A percentile compares a stretch with the other conserved stretches of the same genome.
Evolutionary conservation across 2,113 vertebrate species (phyloP).

Genomic region (Zosterops pallidus): DNA sequence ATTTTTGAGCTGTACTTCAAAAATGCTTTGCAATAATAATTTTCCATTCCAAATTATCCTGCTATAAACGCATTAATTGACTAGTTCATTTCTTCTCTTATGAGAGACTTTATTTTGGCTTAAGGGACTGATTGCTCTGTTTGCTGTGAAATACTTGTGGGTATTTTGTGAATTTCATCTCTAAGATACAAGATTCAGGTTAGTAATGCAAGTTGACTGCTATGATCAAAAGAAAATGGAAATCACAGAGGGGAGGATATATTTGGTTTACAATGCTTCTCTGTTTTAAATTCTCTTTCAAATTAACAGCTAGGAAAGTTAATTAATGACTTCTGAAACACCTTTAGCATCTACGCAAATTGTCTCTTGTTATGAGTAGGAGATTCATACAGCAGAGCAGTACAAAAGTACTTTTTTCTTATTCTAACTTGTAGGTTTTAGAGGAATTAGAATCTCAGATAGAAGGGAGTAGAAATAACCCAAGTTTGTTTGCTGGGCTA

Average conservation of each 20-base stretch:
- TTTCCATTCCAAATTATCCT: neutral
- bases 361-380: neutral
- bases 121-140: neutral
- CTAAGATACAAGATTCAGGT: neutral
- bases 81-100: neutral
- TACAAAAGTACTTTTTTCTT: neutral
- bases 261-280: neutral
- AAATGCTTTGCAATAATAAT: neutral
- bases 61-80: neutral
- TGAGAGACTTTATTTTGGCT: neutral
- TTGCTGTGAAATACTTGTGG: neutral
- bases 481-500: neutral
- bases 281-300: neutral
- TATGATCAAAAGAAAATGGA: neutral
- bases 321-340: constrained; percentile 6
- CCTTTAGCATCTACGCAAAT: neutral
- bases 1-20: neutral
- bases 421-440: neutral
- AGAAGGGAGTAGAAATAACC: neutral
- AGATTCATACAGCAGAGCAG: neutral
- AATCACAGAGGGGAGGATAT: neutral
- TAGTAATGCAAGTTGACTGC: neutral
- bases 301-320: neutral
- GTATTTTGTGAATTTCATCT: neutral
- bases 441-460: neutral